Conservation (phyloP, 1,140 invertebrate species). For the Heliconius nattereri region DNA sequence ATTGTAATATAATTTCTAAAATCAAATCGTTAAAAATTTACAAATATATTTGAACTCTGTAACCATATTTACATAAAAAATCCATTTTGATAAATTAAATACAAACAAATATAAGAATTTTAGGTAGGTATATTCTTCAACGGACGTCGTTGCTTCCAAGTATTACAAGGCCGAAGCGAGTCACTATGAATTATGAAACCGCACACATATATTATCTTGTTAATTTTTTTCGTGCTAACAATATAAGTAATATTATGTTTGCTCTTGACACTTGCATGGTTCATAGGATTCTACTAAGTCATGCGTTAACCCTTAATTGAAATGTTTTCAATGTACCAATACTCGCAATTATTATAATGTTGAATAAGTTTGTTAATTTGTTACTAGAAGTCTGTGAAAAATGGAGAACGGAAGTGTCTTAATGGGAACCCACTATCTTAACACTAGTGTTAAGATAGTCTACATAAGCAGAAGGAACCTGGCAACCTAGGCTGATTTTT, state of each 20-base stretch:
- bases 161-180: slow-evolving; percentile 25
- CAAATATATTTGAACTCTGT: not conserved
- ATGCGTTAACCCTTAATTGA: not conserved
- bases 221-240: not conserved
- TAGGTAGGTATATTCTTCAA: not conserved
- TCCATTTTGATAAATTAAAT: not conserved
- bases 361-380: no score
- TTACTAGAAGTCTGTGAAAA: no score
- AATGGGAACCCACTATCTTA: no score
- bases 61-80: not conserved
- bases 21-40: not conserved
- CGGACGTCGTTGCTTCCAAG: slow-evolving; percentile 25
- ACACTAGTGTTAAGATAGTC: no score
- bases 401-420: no score
- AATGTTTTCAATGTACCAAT: not conserved
- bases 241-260: slow-evolving; percentile 10
- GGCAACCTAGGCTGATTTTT: no score
- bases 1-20: not conserved
- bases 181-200: slow-evolving; percentile 20
- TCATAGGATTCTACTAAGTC: not conserved
- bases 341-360: not conserved
- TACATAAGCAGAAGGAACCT: no score
- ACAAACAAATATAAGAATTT: not conserved
- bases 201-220: not conserved
- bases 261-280: not conserved